Base-by-base conservation (phyloP, 2,113 vertebrate genomes). In the Isurus oxyrinchus region DNA sequence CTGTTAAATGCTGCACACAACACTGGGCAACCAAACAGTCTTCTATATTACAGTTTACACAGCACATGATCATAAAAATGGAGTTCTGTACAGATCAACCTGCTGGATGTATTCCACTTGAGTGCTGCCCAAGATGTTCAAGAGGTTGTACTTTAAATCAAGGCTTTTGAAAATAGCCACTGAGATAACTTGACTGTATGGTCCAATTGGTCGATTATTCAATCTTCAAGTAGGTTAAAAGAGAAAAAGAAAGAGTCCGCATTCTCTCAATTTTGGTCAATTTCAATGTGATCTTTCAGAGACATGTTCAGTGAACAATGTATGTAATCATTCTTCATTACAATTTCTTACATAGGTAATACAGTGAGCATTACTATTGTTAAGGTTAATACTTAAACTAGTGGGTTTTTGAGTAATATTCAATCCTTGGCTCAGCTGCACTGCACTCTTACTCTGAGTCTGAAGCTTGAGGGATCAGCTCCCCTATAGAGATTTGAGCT, bases 31-130 rank as follows among this genome's bases (percentile, higher is more conserved):
- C n/a, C 90, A 40, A 66, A 40, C 7, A 16, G 59, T 40, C 35
- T 40, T 19, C 35, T 0, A 40, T 66, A 94, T 63, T 94, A 10
- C 61, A 61, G n/a, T 44, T 63, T 66, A 94, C 14, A n/a, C 57
- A 94, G n/a, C 59, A 7, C 19, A 23, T 53, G 25, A 55, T 55
- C 27, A 59, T 76, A 35, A 27, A 57, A 90, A 4, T 5, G 53
- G 8, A 61, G 53, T 13, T 59, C 25, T 91, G 55, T 16, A 13
- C 53, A 91, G 31, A 59, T 57, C 31, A n/a, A 0, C 55, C 27
- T 61, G 53, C 53, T 91, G 55, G 86, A 35, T 91, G 55, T 61
- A 91, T 35, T 91, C 88, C 88, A 91, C 88, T 91, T 35, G 88
- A 91, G 13, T 59, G 88, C 27, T 31, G 31, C 4, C 88, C 88